Percentiles rank a stretch among this genome's conserved stretches.
phyloP scores from a whole-genome alignment of 2,113 vertebrate genomes.

The Ageneiosus marmoratus region DNA sequence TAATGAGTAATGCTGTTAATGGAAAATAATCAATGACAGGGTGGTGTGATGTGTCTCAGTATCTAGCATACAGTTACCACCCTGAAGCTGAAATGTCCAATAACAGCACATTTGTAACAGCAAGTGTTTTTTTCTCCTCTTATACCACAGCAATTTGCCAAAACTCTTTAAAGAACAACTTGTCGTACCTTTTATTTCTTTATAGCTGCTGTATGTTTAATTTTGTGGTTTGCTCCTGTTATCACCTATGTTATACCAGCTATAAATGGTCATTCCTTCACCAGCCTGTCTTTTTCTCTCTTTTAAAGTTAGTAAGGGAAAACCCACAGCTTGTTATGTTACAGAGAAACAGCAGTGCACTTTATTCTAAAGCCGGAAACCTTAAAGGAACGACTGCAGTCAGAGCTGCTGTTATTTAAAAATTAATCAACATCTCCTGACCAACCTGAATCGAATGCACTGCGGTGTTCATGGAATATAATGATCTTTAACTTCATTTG shows the following conservation, averaged over 20 bases:
- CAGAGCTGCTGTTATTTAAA: background rate
- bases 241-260: background rate
- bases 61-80: background rate
- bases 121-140: background rate
- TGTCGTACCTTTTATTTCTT: background rate
- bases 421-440: background rate
- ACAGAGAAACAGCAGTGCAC: background rate
- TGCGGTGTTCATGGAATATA: no score
- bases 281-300: background rate
- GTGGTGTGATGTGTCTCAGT: background rate
- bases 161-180: background rate
- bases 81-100: background rate
- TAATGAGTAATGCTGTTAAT: background rate
- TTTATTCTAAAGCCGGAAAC: background rate
- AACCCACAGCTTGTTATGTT: background rate
- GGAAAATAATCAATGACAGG: background rate
- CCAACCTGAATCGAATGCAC: background rate
- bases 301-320: slow-evolving; percentile 6
- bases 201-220: background rate
- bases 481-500: background rate
- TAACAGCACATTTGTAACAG: background rate
- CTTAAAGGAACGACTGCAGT: background rate
- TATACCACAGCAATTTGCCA: background rate
- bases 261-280: background rate
- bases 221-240: background rate